These are phyloP conservation scores for Apotomis turbidana DNA, from an alignment of 2,888 invertebrate genomes.

Conservation along the genomic window DNA sequence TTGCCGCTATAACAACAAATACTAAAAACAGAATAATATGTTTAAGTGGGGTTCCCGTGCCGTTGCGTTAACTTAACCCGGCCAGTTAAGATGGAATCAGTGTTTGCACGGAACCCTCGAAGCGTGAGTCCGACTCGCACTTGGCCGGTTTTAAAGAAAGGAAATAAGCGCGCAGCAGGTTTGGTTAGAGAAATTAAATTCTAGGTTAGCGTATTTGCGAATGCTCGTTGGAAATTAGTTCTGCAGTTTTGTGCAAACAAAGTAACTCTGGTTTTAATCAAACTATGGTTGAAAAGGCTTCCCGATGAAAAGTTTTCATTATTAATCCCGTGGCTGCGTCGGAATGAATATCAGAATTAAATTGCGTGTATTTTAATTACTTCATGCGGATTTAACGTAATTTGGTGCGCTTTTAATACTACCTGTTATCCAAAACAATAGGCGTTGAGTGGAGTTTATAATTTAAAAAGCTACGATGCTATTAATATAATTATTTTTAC, in stretches of 20 bases:
- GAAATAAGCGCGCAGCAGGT: neutral
- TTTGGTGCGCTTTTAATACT: neutral
- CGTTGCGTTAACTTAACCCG: too few relatives aligned
- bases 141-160: neutral
- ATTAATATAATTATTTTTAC: too few relatives aligned
- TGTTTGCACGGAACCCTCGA: too few relatives aligned
- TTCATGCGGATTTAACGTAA: neutral
- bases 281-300: conserved; percentile 14
- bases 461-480: too few relatives aligned
- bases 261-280: conserved; percentile 11
- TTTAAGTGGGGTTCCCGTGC: too few relatives aligned
- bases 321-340: neutral
- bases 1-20: too few relatives aligned
- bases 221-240: conserved; percentile 22
- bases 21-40: too few relatives aligned
- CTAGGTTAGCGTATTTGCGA: conserved; percentile 13
- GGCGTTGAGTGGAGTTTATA: too few relatives aligned
- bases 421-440: neutral
- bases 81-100: too few relatives aligned
- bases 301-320: conserved; percentile 13
- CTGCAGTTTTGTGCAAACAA: conserved; percentile 11
- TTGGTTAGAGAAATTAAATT: conserved; percentile 3
- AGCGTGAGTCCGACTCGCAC: too few relatives aligned
- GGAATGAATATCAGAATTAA: conserved; percentile 6
- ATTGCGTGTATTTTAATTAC: neutral